A percentile compares a stretch with the other conserved stretches of the same genome.
Evolutionary conservation across 2,113 vertebrate species (phyloP).

Genomic region (Erinaceus europaeus): DNA sequence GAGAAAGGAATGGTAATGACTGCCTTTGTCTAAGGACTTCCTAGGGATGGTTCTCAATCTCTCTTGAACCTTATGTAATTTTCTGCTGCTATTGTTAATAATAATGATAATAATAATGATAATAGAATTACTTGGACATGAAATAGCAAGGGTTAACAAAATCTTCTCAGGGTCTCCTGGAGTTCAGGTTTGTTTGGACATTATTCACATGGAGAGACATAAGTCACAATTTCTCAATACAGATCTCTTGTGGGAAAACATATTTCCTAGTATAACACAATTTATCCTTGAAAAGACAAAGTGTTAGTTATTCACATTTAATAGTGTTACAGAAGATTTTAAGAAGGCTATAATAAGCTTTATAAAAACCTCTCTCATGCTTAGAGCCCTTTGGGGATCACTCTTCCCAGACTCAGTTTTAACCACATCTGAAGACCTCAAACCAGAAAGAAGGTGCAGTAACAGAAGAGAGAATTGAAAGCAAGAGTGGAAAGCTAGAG

Average conservation of each 20-base stretch:
- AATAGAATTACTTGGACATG: not conserved
- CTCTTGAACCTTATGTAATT: accelerated
- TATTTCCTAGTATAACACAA: not conserved
- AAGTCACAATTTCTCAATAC: not conserved
- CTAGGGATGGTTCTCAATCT: not conserved
- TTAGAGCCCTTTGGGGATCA: not conserved
- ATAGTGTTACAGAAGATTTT: not conserved
- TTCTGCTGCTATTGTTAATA: not conserved
- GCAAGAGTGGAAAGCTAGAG: not conserved
- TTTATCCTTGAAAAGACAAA: not conserved
- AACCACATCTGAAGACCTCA: not conserved
- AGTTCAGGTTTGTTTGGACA: not conserved
- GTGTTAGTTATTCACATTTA: not conserved
- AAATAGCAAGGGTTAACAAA: not conserved
- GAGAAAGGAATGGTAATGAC: not conserved
- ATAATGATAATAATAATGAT: not conserved
- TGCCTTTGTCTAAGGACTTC: not conserved
- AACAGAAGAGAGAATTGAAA: not conserved
- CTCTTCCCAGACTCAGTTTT: not conserved
- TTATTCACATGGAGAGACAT: not conserved
- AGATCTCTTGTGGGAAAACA: not conserved
- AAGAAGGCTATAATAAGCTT: not conserved
- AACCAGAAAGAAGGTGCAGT: accelerated
- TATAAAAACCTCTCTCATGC: not conserved
- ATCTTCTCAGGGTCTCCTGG: not conserved